Percentiles rank a stretch among this genome's conserved stretches.
These are phyloP conservation scores for Nautilus pompilius DNA, from an alignment of 1,140 invertebrate species.

Conservation along the genomic window DNA sequence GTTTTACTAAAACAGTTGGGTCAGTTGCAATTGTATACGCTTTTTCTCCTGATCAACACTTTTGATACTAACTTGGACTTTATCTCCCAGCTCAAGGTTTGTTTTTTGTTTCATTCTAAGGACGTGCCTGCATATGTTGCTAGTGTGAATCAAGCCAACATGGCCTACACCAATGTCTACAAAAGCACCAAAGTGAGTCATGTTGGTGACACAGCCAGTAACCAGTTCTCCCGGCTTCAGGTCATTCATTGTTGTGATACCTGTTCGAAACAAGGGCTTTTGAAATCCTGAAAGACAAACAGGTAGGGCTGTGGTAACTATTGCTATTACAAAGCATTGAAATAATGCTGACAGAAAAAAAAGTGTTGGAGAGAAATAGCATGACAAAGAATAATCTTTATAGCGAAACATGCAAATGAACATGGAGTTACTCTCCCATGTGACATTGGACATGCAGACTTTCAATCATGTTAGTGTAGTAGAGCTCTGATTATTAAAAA, in stretches of 20 bases:
- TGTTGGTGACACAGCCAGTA: slow-evolving; percentile 64
- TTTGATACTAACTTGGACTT: slow-evolving; percentile 65
- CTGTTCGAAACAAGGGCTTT: slow-evolving; percentile 68
- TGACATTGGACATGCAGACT: background rate
- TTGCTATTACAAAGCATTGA: background rate
- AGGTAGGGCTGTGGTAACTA: too few relatives aligned
- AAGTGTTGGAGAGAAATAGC: background rate
- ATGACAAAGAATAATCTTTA: background rate
- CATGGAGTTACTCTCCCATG: background rate
- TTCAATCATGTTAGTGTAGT: too few relatives aligned
- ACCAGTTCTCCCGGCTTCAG: slow-evolving; percentile 60
- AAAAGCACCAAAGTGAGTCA: slow-evolving; percentile 86
- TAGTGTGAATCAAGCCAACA: slow-evolving; percentile 72
- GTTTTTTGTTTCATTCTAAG: slow-evolving; percentile 30
- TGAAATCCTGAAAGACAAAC: slow-evolving; percentile 56
- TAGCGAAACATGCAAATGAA: background rate
- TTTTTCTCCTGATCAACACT: slow-evolving; percentile 58
- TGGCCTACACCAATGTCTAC: slow-evolving; percentile 81
- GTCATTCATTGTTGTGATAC: slow-evolving; percentile 63
- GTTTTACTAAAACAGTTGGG: background rate
- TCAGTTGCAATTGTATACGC: slow-evolving; percentile 58
- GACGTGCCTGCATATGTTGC: slow-evolving; percentile 25
- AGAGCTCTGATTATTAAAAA: too few relatives aligned
- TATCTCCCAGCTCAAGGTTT: slow-evolving; percentile 68
- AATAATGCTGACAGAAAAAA: background rate